Base-by-base conservation (phyloP, 92 coral and sea anemone genomes). In the Pocillopora meandrina region DNA sequence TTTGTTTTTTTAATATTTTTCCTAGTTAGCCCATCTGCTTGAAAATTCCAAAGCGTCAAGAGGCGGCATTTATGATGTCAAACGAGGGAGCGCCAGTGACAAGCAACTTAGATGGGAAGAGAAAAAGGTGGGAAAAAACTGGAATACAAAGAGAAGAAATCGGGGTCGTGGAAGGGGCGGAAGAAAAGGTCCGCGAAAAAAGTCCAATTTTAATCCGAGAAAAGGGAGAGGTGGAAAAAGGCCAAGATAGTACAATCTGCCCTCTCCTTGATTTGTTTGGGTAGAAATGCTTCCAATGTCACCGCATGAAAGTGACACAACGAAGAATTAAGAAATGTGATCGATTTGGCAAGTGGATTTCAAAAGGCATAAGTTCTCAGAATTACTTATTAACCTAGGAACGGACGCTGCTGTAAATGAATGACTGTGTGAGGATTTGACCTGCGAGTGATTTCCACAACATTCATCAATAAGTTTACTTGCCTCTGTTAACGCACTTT, bases 71-170 rank as follows among this genome's bases (percentile, higher is more conserved):
- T 91, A 87, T 71, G 98, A 96, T 76, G 89, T 94, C 36, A 82
- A 63, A 74, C 89, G 91, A 81, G 87, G 89, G 58, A 93, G 95
- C 14, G 97, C 93, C 42, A 91, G 95, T 69, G 82, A 91, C 86
- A 96, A 96, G 76, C 98, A 96, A 82, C 91, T 94, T 69, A 82
- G 85, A 13, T 96, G 99, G 99, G 99, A 96, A 71, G 94, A 89
- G 72, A 67, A 78, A 66, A 88, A 76, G 75, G 77, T 78, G 79
- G 75, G 80, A 72, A 86, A 75, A 52, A 79, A 72, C 71, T 74
- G 89, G 87, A 65, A 62, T 33, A 31, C 72, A 67, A 74, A 47
- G 82, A 70, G 68, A 60, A 86, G 31, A 36, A 74, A 85, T 23
- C 63, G 85, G 31, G 86, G 89, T 75, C 72, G 75, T 66, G 83